Evolutionary conservation across 2,888 invertebrate species (phyloP).

Genomic region (Atherix ibis): DNA sequence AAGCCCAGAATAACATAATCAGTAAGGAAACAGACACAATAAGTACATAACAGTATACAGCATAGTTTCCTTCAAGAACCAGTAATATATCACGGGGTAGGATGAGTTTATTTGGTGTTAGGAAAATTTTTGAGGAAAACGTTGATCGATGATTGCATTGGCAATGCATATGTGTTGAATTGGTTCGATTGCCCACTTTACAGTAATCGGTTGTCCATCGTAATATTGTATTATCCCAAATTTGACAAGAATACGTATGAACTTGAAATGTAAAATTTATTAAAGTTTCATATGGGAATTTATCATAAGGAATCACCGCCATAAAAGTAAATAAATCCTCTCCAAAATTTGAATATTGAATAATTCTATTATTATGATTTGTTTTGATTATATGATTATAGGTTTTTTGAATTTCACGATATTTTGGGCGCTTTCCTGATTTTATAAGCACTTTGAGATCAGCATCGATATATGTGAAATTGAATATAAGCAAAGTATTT

Average conservation of each 20-base stretch:
- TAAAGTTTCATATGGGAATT: background rate
- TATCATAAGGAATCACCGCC: slow-evolving; percentile 1
- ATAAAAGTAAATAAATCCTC: no score
- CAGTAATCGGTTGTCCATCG: slow-evolving; percentile 6
- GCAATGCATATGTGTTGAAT: slow-evolving; percentile 8
- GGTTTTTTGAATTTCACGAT: slow-evolving; percentile 7
- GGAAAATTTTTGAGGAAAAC: slow-evolving; percentile 4
- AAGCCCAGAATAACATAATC: slow-evolving; percentile 5
- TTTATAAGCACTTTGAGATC: slow-evolving; percentile 12
- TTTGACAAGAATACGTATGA: slow-evolving; percentile 4
- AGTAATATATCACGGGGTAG: slow-evolving; percentile 4
- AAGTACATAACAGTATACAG: background rate
- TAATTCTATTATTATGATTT: background rate
- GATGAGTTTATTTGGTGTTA: slow-evolving; percentile 4
- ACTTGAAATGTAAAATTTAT: slow-evolving; percentile 6
- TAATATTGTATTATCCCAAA: slow-evolving; percentile 2
- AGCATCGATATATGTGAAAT: slow-evolving; percentile 8
- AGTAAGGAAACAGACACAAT: slow-evolving; percentile 2
- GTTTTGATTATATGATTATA: background rate
- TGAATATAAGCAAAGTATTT: slow-evolving; percentile 13
- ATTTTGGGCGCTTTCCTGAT: slow-evolving; percentile 11
- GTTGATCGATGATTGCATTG: slow-evolving; percentile 8
- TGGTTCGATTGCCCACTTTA: slow-evolving; percentile 3
- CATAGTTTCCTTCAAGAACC: background rate
- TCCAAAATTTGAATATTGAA: no score